A percentile compares a stretch with the other conserved stretches of the same genome.
Evolutionary conservation across 2,113 vertebrate species (phyloP).

Genomic region (Rhynchomys soricoides): DNA sequence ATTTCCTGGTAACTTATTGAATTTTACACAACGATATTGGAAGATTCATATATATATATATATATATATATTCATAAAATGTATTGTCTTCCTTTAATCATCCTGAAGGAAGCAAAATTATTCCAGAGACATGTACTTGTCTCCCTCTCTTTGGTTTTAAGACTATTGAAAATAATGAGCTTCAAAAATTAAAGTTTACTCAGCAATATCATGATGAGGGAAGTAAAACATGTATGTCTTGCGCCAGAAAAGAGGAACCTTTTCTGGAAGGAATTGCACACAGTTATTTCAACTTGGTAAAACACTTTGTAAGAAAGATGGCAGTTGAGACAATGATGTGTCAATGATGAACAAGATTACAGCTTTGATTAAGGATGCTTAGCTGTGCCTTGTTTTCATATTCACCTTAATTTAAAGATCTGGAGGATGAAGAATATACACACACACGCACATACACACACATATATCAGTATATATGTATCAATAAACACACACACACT

Average conservation of each 20-base stretch:
- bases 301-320: not conserved
- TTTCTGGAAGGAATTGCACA: not conserved
- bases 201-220: not conserved
- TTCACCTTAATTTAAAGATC: not conserved
- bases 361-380: not conserved
- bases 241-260: not conserved
- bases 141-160: not conserved
- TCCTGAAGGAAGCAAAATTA: not conserved
- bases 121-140: not conserved
- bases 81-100: not conserved
- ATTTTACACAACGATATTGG: slow-evolving; percentile 21
- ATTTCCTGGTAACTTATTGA: not conserved
- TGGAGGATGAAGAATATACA: not conserved
- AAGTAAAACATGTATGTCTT: not conserved
- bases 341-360: not conserved
- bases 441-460: too few species aligned
- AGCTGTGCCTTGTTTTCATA: not conserved
- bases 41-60: not conserved
- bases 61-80: not conserved
- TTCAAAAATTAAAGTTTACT: not conserved
- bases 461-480: not conserved
- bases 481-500: not conserved
- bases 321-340: not conserved
- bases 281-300: not conserved
- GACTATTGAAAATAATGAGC: not conserved